phyloP scores from a whole-genome alignment of 2,797 vertebrate genomes.

The Phalloptychus januarius region DNA sequence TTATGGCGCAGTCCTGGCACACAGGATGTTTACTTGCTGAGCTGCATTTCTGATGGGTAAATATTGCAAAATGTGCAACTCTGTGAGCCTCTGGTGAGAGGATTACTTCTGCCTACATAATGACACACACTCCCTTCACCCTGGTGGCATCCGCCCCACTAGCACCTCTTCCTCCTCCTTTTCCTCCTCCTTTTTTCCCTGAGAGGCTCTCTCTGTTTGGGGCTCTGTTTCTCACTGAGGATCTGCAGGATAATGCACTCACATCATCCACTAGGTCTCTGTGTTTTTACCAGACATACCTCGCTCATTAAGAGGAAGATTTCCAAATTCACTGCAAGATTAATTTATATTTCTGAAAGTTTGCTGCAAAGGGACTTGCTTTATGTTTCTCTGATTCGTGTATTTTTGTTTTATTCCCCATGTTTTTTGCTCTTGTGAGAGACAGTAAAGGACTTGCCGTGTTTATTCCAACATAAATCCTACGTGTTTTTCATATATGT shows the following conservation, averaged over 20 bases:
- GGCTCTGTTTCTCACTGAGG: constrained; percentile 30
- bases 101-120: constrained; percentile 68
- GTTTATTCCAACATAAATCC: constrained; percentile 66
- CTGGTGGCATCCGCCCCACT: constrained; percentile 60
- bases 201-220: constrained; percentile 48
- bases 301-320: constrained; percentile 23
- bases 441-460: constrained; percentile 54
- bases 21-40: constrained; percentile 50
- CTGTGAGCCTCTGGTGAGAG: constrained; percentile 34
- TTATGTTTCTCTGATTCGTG: constrained; percentile 60
- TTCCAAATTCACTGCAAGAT: constrained; percentile 39
- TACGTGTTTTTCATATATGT: constrained; percentile 21
- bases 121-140: constrained; percentile 68
- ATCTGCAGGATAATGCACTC: constrained; percentile 53
- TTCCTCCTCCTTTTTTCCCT: constrained; percentile 23
- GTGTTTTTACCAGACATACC: constrained; percentile 29
- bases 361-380: constrained; percentile 62
- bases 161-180: constrained; percentile 24
- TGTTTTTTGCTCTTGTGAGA: constrained; percentile 63
- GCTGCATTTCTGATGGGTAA: constrained; percentile 54
- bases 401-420: constrained; percentile 47
- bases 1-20: not conserved
- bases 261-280: constrained; percentile 52
- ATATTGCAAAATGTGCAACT: constrained; percentile 42
- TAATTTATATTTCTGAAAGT: constrained; percentile 13